Evolutionary conservation across 2,113 vertebrate genomes (phyloP).

Genomic region (Dissostichus mawsoni): DNA sequence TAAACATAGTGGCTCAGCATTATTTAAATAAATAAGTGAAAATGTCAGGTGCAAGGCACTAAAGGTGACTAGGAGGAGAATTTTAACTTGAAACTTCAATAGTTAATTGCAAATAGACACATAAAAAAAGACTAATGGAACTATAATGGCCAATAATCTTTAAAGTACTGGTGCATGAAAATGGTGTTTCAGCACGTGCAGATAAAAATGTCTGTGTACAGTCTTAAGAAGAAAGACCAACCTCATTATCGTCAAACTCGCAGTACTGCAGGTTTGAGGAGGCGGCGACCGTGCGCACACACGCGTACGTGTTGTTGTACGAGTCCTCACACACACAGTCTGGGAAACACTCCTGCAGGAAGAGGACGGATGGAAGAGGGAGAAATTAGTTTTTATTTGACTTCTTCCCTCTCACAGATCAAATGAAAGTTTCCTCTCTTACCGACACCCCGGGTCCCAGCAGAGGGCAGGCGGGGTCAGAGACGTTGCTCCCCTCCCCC

Average conservation of each 20-base stretch:
- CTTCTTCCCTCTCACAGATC: rapidly evolving
- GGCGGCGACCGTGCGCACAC: slow-evolving; percentile 90
- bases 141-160: too few relatives aligned
- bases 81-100: too few relatives aligned
- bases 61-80: too few relatives aligned
- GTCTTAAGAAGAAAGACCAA: slow-evolving; percentile 48
- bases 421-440: background rate
- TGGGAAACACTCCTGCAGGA: slow-evolving; percentile 93
- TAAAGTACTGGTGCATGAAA: too few relatives aligned
- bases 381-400: too few relatives aligned
- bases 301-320: slow-evolving; percentile 97
- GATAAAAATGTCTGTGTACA: too few relatives aligned
- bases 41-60: too few relatives aligned
- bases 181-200: too few relatives aligned
- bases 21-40: too few relatives aligned
- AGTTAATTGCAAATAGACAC: too few relatives aligned
- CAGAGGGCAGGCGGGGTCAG: slow-evolving; percentile 91
- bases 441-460: slow-evolving; percentile 95
- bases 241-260: slow-evolving; percentile 97
- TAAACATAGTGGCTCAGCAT: too few relatives aligned
- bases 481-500: slow-evolving; percentile 91
- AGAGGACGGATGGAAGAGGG: background rate
- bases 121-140: too few relatives aligned
- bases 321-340: slow-evolving; percentile 99
- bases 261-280: slow-evolving; percentile 94